phyloP scores from a whole-genome alignment of 2,888 invertebrate genomes.

The Calliopum simillimum region DNA sequence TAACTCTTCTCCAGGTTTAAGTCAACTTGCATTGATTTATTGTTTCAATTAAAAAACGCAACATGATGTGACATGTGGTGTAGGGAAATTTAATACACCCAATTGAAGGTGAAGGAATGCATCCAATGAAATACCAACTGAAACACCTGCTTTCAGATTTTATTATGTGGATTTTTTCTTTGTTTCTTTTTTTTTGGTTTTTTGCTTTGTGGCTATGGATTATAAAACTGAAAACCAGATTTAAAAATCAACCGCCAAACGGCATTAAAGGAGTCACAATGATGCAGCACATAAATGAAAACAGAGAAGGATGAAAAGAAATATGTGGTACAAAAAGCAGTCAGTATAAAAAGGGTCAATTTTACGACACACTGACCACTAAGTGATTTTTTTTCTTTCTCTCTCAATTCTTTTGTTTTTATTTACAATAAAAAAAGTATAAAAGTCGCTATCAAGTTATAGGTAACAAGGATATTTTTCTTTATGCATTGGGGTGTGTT shows the following conservation, averaged over 20 bases:
- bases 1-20: conserved; percentile 1
- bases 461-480: conserved; percentile 21
- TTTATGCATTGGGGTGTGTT: background rate
- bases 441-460: conserved; percentile 22
- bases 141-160: conserved; percentile 33
- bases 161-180: background rate
- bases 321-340: background rate
- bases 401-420: background rate
- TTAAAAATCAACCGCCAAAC: conserved; percentile 1
- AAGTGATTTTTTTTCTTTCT: background rate
- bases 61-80: conserved; percentile 33
- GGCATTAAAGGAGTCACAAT: conserved; percentile 15
- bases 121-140: conserved; percentile 22
- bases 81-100: conserved; percentile 33
- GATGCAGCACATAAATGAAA: background rate
- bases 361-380: conserved; percentile 27
- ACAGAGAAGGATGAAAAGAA: background rate
- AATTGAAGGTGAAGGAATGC: conserved; percentile 12
- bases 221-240: conserved; percentile 24
- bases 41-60: conserved; percentile 32
- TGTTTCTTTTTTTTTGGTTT: background rate
- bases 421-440: background rate
- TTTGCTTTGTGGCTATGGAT: background rate
- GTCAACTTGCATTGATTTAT: conserved; percentile 30
- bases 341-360: conserved; percentile 11